Base-by-base conservation (phyloP, 2,888 invertebrate species). In the Pardosa pseudoannulata region DNA sequence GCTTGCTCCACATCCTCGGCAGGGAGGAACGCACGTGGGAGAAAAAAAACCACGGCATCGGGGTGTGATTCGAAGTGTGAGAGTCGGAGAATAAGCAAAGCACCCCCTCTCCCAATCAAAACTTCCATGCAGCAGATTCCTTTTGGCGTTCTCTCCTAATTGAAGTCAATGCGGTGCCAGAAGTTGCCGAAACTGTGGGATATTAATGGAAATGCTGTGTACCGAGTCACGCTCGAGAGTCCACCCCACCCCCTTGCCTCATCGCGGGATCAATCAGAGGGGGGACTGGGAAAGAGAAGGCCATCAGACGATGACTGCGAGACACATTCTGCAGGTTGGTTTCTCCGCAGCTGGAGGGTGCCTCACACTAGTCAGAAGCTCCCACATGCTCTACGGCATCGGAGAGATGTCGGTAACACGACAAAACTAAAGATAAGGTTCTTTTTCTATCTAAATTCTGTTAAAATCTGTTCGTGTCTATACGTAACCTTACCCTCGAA, bases 201-300 rank as follows among this genome's bases (percentile, higher is more conserved):
- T 23, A 56, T 56, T 81, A 81, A 81, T 81, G 81, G 81, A 81
- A 81, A 75, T 81, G 75, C 81, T 67, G 46, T 81, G 81, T 81
- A 74, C 70, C 29, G 29, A 74, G 74, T 81, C 81, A 81, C 75
- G 81, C 81, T 75, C 46, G 68, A 68, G 5, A 31, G 16, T 9
- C 27, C 65, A 28, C 67, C n/a, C 81, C 74, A 73, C 39, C 36
- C n/a, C 32, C 7, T 16, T n/a, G 2, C 23, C 29, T 41, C n/a
- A 28, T 11, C 27, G 67, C 71, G 72, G 73, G 73, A 73, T 75
- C 81, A 74, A 70, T 81, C 81, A 75, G 31, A 72, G 76, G 32
- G 9, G 11, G 2, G 29, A 3, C 27, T 13, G 32, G 9, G 32
- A 36, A 36, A 36, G 36, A n/a, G 36, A 5, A 9, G 36, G 36